phyloP scores from a whole-genome alignment of 2,113 vertebrate species.

The Nibea coibor region DNA sequence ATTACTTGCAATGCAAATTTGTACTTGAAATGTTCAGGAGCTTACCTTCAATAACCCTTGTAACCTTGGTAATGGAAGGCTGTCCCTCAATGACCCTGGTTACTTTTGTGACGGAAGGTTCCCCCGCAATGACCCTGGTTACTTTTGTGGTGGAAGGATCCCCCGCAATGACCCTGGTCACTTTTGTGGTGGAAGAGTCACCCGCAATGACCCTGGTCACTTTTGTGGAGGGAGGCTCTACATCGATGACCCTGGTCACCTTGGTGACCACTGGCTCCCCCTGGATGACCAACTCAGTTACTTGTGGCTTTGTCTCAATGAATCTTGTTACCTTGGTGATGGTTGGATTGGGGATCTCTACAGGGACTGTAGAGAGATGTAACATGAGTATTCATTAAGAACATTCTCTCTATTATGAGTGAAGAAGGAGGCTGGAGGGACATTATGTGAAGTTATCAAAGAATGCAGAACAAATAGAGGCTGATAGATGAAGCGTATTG shows the following conservation, averaged over 20 bases:
- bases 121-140: slow-evolving; percentile 50
- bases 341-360: neutral
- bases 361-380: slow-evolving; percentile 57
- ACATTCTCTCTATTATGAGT: neutral
- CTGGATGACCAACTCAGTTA: slow-evolving; percentile 36
- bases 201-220: slow-evolving; percentile 48
- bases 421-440: neutral
- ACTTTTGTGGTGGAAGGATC: slow-evolving; percentile 11
- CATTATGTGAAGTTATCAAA: neutral
- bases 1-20: neutral
- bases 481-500: neutral
- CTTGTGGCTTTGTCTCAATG: slow-evolving; percentile 20
- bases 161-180: slow-evolving; percentile 25
- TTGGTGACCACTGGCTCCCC: slow-evolving; percentile 10
- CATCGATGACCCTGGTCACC: slow-evolving; percentile 30
- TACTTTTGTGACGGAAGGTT: slow-evolving; percentile 9
- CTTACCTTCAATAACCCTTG: slow-evolving; percentile 68
- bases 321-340: slow-evolving; percentile 56
- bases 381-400: neutral
- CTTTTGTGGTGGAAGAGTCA: slow-evolving; percentile 4
- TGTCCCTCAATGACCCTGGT: slow-evolving; percentile 29
- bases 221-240: slow-evolving; percentile 1
- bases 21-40: neutral
- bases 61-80: neutral
- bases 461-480: neutral